These are phyloP conservation scores for Caenorhabditis brenneri DNA, from an alignment of 1,140 invertebrate genomes.

Conservation along the genomic window DNA sequence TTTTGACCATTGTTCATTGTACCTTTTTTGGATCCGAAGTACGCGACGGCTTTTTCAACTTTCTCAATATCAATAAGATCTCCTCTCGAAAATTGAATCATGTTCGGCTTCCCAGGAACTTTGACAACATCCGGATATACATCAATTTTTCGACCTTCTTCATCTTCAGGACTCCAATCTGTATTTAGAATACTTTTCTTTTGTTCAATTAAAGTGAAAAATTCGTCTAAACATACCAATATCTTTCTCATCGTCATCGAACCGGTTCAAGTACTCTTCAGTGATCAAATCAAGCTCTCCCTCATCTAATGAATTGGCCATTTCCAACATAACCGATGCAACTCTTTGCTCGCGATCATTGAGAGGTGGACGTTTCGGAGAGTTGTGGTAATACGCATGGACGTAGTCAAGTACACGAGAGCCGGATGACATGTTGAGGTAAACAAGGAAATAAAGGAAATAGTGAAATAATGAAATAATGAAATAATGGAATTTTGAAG, in stretches of 20 bases:
- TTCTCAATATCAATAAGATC: not conserved
- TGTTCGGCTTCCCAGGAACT: not conserved
- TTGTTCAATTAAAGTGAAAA: not conserved
- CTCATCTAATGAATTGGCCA: too few relatives aligned
- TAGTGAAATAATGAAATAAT: too few relatives aligned
- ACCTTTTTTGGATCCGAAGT: not conserved
- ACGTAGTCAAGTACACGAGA: too few relatives aligned
- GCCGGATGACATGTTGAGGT: too few relatives aligned
- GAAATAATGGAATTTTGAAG: too few relatives aligned
- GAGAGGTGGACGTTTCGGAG: too few relatives aligned
- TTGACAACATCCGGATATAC: not conserved
- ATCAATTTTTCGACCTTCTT: not conserved
- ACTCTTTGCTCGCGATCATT: too few relatives aligned
- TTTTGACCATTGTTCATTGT: not conserved
- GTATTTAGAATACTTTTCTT: not conserved
- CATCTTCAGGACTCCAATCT: not conserved
- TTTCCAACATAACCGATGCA: too few relatives aligned
- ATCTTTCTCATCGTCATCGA: not conserved
- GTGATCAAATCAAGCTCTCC: too few relatives aligned
- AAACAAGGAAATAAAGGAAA: too few relatives aligned
- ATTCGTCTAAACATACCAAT: not conserved
- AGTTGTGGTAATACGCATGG: too few relatives aligned
- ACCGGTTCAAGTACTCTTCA: too few relatives aligned
- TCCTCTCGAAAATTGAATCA: not conserved
- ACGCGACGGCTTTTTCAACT: not conserved